A percentile compares a stretch with the other conserved stretches of the same genome.
phyloP scores from a whole-genome alignment of 1,140 invertebrate genomes.

The Brachionus asplanchnoidis region DNA sequence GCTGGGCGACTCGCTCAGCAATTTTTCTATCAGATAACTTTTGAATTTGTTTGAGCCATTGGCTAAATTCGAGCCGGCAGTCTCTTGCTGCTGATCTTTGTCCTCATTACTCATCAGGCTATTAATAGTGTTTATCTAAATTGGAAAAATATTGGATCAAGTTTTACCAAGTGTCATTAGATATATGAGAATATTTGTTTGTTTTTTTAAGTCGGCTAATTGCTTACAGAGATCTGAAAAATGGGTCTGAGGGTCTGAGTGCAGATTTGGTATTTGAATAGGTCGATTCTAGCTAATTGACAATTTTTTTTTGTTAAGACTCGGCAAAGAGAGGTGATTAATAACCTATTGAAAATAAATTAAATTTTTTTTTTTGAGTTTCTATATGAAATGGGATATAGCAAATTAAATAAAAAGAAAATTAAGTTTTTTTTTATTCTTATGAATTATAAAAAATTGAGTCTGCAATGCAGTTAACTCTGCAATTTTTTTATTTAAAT shows the following conservation, averaged over 20 bases:
- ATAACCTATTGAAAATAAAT: background rate
- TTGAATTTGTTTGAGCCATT: conserved; percentile 1
- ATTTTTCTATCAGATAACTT: background rate
- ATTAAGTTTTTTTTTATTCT: background rate
- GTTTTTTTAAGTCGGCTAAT: background rate
- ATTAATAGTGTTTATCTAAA: background rate
- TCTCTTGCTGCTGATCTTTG: background rate
- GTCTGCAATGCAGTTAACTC: no score
- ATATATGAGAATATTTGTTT: background rate
- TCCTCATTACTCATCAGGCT: conserved; percentile 9
- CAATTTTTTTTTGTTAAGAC: background rate
- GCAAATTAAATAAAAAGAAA: background rate
- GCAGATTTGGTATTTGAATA: background rate
- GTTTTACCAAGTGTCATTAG: background rate
- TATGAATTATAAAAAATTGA: background rate
- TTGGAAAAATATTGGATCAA: background rate
- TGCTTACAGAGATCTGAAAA: background rate
- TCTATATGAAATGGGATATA: background rate
- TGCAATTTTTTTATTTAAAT: no score
- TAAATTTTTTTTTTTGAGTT: background rate
- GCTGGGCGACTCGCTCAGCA: background rate
- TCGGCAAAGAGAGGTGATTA: background rate
- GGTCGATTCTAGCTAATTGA: background rate
- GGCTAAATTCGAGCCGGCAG: background rate
- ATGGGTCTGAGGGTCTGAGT: background rate